Percentiles rank a stretch among this genome's conserved stretches.
Evolutionary conservation across 1,140 invertebrate genomes (phyloP).

Genomic region (Monomorium pharaonis): DNA sequence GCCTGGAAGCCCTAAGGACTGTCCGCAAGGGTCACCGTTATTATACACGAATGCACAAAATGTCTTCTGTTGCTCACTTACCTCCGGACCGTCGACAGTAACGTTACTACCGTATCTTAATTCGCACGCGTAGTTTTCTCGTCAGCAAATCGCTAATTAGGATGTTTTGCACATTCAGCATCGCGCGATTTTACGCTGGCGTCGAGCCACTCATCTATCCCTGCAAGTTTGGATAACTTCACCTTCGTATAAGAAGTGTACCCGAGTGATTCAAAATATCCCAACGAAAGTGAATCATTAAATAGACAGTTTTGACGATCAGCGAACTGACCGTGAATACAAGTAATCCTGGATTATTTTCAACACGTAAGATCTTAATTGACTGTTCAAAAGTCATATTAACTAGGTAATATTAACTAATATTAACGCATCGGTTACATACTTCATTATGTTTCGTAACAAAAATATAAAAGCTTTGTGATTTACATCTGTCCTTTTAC

Average conservation of each 20-base stretch:
- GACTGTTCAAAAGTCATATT: neutral
- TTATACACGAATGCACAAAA: conserved; percentile 78
- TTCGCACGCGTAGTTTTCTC: neutral
- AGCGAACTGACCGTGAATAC: neutral
- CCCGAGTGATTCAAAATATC: neutral
- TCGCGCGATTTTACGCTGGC: neutral
- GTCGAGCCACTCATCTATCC: too few relatives aligned
- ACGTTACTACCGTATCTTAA: conserved; percentile 52
- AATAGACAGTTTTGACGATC: neutral
- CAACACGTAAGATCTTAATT: neutral
- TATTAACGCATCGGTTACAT: neutral
- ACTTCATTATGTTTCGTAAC: neutral
- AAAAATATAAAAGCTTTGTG: neutral
- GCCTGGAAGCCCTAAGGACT: conserved; percentile 63
- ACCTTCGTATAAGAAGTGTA: neutral
- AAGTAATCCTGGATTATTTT: neutral
- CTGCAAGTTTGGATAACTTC: neutral
- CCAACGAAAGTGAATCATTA: conserved; percentile 21
- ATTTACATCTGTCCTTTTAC: neutral
- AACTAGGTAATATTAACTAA: too few relatives aligned
- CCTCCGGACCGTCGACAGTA: conserved; percentile 70
- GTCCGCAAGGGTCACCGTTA: conserved; percentile 74
- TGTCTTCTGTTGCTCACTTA: conserved; percentile 78
- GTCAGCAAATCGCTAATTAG: conserved; percentile 43
- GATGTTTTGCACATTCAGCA: neutral